Conservation (phyloP, 2,113 vertebrate species). For the Excalfactoria chinensis region DNA sequence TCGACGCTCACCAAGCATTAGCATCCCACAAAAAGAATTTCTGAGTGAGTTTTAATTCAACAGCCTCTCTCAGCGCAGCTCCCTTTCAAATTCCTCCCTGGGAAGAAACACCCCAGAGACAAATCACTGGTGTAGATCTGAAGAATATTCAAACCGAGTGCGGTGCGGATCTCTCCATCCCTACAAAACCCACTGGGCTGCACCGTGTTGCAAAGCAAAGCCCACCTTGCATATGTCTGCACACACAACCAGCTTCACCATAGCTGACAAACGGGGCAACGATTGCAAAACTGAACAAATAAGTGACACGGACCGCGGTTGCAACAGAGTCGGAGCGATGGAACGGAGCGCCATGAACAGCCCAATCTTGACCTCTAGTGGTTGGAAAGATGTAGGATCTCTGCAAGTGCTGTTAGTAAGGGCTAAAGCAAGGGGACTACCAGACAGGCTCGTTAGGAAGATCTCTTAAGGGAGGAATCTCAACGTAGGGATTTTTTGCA, state of each 20-base stretch:
- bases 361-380: constrained; percentile 81
- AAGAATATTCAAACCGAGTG: not conserved
- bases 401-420: not conserved
- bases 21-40: not conserved
- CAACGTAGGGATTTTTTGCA: not conserved
- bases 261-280: rapidly evolving
- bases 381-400: not conserved
- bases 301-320: not conserved
- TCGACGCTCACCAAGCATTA: not conserved
- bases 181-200: not conserved
- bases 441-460: not conserved
- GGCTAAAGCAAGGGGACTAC: not conserved
- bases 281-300: rapidly evolving
- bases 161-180: rapidly evolving
- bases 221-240: rapidly evolving
- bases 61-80: not conserved
- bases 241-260: rapidly evolving
- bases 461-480: not conserved
- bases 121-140: rapidly evolving
- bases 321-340: rapidly evolving
- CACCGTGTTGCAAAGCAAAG: not conserved
- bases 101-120: not conserved
- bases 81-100: not conserved
- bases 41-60: not conserved
- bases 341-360: not conserved